phyloP scores from a whole-genome alignment of 2,888 invertebrate species.

The Scrobipalpa atriplicella region DNA sequence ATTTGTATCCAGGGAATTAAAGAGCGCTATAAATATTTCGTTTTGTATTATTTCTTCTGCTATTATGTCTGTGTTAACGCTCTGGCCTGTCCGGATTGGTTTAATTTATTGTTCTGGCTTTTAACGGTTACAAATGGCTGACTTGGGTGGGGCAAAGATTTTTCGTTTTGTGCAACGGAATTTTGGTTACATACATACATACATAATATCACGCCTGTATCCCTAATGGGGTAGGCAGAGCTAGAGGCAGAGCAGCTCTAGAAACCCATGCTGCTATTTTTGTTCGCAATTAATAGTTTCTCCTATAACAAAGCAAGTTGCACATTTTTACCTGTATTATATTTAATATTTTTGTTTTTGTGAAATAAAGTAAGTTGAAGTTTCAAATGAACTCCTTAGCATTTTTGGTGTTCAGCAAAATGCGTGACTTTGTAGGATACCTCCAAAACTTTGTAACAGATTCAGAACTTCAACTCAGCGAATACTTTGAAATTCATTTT shows the following conservation, averaged over 20 bases:
- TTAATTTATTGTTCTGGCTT: conserved; percentile 10
- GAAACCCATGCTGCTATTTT: too few species aligned
- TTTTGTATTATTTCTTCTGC: conserved; percentile 14
- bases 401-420: background rate
- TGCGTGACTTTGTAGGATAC: conserved; percentile 5
- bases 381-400: background rate
- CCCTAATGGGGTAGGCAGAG: too few species aligned
- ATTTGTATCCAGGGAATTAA: background rate
- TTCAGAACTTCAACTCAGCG: conserved; percentile 1
- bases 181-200: too few species aligned
- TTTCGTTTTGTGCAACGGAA: background rate
- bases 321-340: too few species aligned
- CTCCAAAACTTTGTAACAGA: background rate
- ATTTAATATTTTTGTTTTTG: too few species aligned
- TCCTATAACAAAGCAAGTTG: too few species aligned
- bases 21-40: background rate
- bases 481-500: conserved; percentile 6
- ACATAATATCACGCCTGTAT: too few species aligned
- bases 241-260: too few species aligned
- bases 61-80: conserved; percentile 14
- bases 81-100: background rate
- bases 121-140: background rate
- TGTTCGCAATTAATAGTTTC: too few species aligned
- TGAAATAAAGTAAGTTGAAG: background rate
- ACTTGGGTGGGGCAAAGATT: background rate